Evolutionary conservation across 2,888 invertebrate genomes (phyloP), one percentile per base, ranked within the genome.

Genomic region (Drosophila nigritarsus): DNA sequence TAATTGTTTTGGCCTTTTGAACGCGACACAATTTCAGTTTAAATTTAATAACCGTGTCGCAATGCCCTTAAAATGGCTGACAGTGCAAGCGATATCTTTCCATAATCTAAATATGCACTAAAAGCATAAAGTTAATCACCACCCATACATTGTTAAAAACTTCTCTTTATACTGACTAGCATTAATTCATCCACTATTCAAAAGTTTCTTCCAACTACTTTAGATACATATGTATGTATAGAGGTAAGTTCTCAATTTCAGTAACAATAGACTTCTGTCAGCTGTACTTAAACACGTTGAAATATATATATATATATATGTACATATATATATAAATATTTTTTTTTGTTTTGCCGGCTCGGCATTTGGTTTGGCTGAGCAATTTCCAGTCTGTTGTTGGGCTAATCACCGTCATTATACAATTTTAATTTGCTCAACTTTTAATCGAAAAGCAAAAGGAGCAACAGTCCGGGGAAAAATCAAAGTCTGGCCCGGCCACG

Each of bases 381-480:
- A 67, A 73, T 78, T 82, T 66, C 48, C 61, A 65, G 65, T 71
- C 78, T 66, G 78, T 77, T 78, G 53, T 66, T 74, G 78, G 73
- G 59, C 78, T 86, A 87, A 90, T 90, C 90, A 83, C 73, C 80
- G 67, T 82, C 90, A 88, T 87, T 90, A 88, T 83, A 82, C 82
- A 73, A 75, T 87, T 87, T 87, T 86, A 87, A 90, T 90, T 90
- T 88, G 78, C 72, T 55, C 70, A 88, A 90, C 67, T 83, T 86
- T 88, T 86, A 87, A 90, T 83, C 78, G 83, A 86, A 89, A 82
- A 67, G 74, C 68, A 63, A 61, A 62, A 50, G 50, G 54, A 48
- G 65, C 65, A 58, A 45, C 59, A 81, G 62, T 72, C 59, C 55
- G 48, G 20, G 27, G 40, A 32, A 34, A 65, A 86, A 71, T 79